phyloP scores from a whole-genome alignment of 2,888 invertebrate genomes.

The Hyposoter didymator region DNA sequence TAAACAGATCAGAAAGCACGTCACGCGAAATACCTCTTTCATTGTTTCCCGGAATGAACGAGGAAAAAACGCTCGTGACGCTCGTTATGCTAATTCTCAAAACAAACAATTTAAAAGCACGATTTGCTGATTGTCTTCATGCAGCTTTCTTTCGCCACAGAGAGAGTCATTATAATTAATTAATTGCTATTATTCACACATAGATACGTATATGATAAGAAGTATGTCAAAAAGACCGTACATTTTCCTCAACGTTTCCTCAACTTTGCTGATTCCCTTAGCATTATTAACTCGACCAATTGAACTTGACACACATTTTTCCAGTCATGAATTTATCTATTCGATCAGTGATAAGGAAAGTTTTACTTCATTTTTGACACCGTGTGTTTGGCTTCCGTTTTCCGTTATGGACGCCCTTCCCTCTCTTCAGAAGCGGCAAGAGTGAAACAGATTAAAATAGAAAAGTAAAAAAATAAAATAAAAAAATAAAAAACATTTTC shows the following conservation, averaged over 20 bases:
- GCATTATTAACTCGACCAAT: neutral
- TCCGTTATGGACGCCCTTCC: neutral
- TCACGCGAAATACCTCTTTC: slow-evolving; percentile 51
- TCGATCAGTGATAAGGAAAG: neutral
- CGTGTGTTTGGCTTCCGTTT: neutral
- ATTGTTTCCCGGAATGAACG: slow-evolving; percentile 58
- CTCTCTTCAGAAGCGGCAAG: neutral
- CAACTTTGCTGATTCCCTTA: neutral
- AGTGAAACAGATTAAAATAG: neutral
- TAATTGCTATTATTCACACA: slow-evolving; percentile 1
- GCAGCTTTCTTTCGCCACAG: neutral
- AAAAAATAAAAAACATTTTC: too few relatives aligned
- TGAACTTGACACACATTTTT: neutral
- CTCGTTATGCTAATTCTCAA: slow-evolving; percentile 48
- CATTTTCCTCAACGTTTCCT: neutral
- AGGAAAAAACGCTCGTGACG: slow-evolving; percentile 56
- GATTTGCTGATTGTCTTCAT: slow-evolving; percentile 25
- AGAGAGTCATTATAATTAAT: slow-evolving; percentile 7
- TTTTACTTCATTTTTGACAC: neutral
- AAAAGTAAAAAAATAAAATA: neutral
- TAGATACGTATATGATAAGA: neutral
- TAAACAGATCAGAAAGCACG: slow-evolving; percentile 8
- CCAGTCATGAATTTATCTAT: neutral
- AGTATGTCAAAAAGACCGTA: neutral
- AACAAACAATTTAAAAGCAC: slow-evolving; percentile 45